Conservation (phyloP, 2,888 invertebrate species). For the Dolomedes plantarius region DNA sequence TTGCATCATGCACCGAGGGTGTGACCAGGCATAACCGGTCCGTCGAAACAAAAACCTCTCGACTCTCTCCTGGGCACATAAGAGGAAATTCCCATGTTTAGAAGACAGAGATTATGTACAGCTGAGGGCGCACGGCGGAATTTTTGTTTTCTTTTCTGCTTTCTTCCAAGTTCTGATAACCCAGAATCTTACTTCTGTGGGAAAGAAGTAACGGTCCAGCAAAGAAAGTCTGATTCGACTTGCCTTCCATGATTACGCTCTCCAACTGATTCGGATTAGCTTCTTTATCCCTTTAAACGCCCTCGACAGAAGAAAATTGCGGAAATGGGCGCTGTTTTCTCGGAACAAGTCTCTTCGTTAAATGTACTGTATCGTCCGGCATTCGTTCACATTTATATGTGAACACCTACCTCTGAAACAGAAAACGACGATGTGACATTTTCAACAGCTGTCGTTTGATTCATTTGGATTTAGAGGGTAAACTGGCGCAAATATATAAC, state of each 20-base stretch:
- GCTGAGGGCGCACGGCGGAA: slow-evolving; percentile 30
- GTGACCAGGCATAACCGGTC: slow-evolving; percentile 2
- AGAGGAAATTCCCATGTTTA: slow-evolving; percentile 43
- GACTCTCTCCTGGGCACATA: neutral
- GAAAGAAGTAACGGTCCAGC: slow-evolving; percentile 11
- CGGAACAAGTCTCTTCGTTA: neutral
- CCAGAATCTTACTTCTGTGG: neutral
- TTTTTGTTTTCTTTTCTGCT: neutral
- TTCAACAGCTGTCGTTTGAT: no score
- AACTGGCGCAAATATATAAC: no score
- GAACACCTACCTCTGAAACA: no score
- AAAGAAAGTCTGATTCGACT: neutral
- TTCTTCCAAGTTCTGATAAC: slow-evolving; percentile 19
- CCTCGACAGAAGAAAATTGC: neutral
- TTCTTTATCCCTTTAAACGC: neutral
- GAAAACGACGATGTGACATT: no score
- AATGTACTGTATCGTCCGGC: neutral
- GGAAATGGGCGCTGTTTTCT: neutral
- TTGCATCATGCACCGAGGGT: neutral
- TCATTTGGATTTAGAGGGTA: no score
- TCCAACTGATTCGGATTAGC: neutral
- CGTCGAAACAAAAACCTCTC: neutral
- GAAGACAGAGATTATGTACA: slow-evolving; percentile 46
- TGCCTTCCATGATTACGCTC: neutral
- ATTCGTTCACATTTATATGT: no score